Conservation (phyloP, 2,888 invertebrate species). For the Calameuta idolon region DNA sequence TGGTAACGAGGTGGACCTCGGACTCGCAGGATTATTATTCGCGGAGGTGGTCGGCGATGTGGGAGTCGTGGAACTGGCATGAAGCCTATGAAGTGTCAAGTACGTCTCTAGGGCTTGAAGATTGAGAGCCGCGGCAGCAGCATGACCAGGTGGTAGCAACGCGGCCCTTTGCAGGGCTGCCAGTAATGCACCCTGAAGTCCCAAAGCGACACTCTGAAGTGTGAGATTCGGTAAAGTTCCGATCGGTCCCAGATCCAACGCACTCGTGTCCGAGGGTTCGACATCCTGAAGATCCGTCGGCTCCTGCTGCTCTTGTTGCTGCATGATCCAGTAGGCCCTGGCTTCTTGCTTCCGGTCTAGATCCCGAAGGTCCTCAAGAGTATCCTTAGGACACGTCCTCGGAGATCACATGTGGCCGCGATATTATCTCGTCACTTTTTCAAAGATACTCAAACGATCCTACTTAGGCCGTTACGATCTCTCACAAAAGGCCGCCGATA, state of each 20-base stretch:
- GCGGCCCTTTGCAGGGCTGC: constrained; percentile 87
- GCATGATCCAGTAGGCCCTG: constrained; percentile 11
- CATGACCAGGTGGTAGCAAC: constrained; percentile 83
- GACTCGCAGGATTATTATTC: constrained; percentile 70
- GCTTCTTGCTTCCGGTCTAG: not conserved
- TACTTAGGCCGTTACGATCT: constrained; percentile 2
- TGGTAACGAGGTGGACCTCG: constrained; percentile 30
- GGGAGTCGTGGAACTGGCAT: constrained; percentile 70
- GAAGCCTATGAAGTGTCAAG: constrained; percentile 83
- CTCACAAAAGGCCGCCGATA: constrained; percentile 3
- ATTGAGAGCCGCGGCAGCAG: constrained; percentile 86
- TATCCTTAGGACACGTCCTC: constrained; percentile 59
- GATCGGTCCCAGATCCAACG: constrained; percentile 8
- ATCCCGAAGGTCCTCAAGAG: constrained; percentile 3
- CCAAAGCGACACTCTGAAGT: constrained; percentile 81
- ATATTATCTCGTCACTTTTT: constrained; percentile 13
- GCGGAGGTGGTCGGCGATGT: constrained; percentile 67
- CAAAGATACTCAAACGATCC: constrained; percentile 13
- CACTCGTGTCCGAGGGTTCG: constrained; percentile 9
- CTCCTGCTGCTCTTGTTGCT: constrained; percentile 42
- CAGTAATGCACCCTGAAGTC: constrained; percentile 87
- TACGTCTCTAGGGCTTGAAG: constrained; percentile 89
- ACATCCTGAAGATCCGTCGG: constrained; percentile 21
- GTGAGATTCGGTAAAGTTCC: constrained; percentile 53
- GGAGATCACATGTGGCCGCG: constrained; percentile 68